Evolutionary conservation across 2,888 invertebrate species (phyloP), one percentile per base, ranked within the genome.

Genomic region (Lasius platythorax): DNA sequence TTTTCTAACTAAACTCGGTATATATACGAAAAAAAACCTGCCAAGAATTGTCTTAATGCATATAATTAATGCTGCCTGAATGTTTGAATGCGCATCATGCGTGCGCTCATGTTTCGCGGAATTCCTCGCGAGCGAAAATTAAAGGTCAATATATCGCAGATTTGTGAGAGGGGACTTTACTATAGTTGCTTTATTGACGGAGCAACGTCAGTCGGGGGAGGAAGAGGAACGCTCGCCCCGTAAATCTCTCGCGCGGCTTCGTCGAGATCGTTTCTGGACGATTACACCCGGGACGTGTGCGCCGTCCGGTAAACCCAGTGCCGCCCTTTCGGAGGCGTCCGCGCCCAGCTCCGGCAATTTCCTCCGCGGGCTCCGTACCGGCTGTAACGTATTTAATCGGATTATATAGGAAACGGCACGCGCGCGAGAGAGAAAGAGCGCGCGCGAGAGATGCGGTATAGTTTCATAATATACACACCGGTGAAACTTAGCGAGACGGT

Each of bases 351-450:
- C 46, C 78, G 43, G 23, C 82, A 76, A 76, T 85, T 82, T 84
- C 84, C 81, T 81, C 18, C 68, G 40, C 53, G 67, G 37, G 58
- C 40, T 40, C 61, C 83, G 76, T 67, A 37, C 70, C 66, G 78
- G 74, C 78, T 82, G 84, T 73, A 82, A 56, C 82, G 79, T 84
- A 81, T 84, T 88, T 88, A 89, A 89, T 87, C 86, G 72, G 83
- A 86, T 89, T 87, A 87, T 37, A 63, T 37, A 63, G 79, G 72
- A 72, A 81, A 81, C 76, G 64, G 56, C 82, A n/a, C n/a, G 50
- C 50, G 18, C 50, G 53, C 50, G 50, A 18, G 18, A 2, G 50
- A 50, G 50, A 50, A 18, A 18, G 18, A 50, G 50, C 4, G 50
- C 30, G 30, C 37, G 66, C 78, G 37, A 37, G 82, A 58, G 82